A percentile compares a stretch with the other conserved stretches of the same genome.
Conservation (phyloP, 2,888 invertebrate species). For the Agrochola macilenta region DNA sequence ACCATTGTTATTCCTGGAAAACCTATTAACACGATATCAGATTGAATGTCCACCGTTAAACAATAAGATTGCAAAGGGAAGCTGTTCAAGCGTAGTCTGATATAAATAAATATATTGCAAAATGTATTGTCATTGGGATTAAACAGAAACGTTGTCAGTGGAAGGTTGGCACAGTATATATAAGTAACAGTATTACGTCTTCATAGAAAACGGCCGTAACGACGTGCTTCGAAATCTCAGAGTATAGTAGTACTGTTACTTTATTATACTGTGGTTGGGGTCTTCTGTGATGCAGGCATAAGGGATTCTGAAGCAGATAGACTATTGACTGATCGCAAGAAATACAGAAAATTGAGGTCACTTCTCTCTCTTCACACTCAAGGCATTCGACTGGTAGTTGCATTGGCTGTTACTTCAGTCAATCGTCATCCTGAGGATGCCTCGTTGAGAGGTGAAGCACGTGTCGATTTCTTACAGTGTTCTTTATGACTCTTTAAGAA, state of each 20-base stretch:
- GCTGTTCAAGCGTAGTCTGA: conserved; percentile 13
- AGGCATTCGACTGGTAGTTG: not conserved
- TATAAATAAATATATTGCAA: conserved; percentile 11
- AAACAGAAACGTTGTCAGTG: not conserved
- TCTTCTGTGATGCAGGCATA: not conserved
- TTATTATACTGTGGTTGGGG: too few relatives aligned
- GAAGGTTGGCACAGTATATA: not conserved
- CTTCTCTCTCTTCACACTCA: too few relatives aligned
- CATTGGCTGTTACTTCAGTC: not conserved
- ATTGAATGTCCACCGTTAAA: conserved; percentile 22
- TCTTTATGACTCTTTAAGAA: too few relatives aligned
- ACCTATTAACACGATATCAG: conserved; percentile 37
- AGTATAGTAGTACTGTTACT: too few relatives aligned
- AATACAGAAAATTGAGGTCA: not conserved
- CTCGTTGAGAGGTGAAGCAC: too few relatives aligned
- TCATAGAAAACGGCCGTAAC: too few relatives aligned
- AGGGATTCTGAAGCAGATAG: not conserved
- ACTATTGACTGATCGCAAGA: not conserved
- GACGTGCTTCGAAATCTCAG: too few relatives aligned
- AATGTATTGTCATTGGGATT: conserved; percentile 26
- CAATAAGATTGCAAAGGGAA: conserved; percentile 24
- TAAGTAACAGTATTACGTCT: too few relatives aligned
- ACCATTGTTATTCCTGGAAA: conserved; percentile 30
- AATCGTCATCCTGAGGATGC: too few relatives aligned
- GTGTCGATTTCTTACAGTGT: too few relatives aligned